phyloP scores from a whole-genome alignment of 2,113 vertebrate genomes.

The Salvelinus fontinalis region DNA sequence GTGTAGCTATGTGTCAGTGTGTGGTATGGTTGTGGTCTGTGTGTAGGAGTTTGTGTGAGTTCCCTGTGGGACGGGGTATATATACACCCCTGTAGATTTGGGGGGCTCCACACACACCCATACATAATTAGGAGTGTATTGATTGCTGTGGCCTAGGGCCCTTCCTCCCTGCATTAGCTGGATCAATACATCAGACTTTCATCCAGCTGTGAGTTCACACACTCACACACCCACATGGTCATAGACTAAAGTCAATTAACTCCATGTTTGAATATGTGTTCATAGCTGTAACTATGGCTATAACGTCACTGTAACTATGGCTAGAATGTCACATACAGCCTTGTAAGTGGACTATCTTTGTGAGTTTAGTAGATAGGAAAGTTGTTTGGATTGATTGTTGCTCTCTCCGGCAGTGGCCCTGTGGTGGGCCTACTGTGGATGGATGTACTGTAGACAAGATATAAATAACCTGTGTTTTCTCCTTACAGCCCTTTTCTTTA shows the following conservation, averaged over 20 bases:
- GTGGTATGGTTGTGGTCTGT: conserved; percentile 13
- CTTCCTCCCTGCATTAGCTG: conserved; percentile 74
- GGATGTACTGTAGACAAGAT: background rate
- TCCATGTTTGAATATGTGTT: background rate
- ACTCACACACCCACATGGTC: background rate
- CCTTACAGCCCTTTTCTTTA: background rate
- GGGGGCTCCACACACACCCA: conserved; percentile 18
- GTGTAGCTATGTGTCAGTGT: conserved; percentile 10
- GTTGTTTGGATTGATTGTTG: too few relatives aligned
- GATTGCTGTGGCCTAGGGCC: conserved; percentile 71
- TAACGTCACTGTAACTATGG: background rate
- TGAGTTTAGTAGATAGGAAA: too few relatives aligned
- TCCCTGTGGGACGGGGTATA: conserved; percentile 57
- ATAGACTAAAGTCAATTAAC: background rate
- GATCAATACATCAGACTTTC: conserved; percentile 78
- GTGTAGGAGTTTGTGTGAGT: conserved; percentile 36
- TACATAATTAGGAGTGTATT: conserved; percentile 74
- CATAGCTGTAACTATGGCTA: background rate
- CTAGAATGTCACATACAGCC: background rate
- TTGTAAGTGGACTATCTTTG: too few relatives aligned
- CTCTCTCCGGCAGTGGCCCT: background rate
- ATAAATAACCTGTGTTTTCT: background rate
- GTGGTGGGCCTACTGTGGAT: background rate
- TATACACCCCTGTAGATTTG: conserved; percentile 59
- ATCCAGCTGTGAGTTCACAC: conserved; percentile 45